Percentiles rank a stretch among this genome's conserved stretches.
phyloP scores from a whole-genome alignment of 2,888 invertebrate genomes.

The Dryococelus australis region DNA sequence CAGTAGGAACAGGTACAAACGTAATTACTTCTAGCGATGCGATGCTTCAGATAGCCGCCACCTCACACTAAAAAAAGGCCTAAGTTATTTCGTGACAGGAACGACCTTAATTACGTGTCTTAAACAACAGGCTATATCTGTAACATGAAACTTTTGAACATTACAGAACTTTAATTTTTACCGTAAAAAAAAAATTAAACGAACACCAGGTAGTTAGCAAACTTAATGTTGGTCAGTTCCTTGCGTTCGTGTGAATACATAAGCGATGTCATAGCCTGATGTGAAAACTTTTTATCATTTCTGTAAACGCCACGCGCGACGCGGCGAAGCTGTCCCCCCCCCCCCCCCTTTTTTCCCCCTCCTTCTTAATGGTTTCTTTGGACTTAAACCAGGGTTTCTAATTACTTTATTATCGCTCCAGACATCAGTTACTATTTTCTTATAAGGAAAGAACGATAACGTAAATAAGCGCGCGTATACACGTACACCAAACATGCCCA shows the following conservation, averaged over 20 bases:
- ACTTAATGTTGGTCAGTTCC: not conserved
- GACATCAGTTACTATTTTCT: conserved; percentile 38
- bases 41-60: too few species aligned
- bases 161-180: not conserved
- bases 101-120: not conserved
- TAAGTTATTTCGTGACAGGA: not conserved
- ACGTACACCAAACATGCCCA: conserved; percentile 24
- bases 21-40: too few species aligned
- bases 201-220: not conserved
- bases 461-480: not conserved
- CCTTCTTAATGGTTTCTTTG: not conserved
- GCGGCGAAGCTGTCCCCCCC: too few species aligned
- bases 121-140: not conserved
- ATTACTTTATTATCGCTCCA: conserved; percentile 37
- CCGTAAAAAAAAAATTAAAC: not conserved
- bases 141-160: not conserved
- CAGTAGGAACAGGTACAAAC: too few species aligned
- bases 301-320: too few species aligned
- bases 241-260: not conserved
- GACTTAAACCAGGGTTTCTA: conserved; percentile 21
- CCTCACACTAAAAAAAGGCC: not conserved
- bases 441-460: not conserved
- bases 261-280: not conserved
- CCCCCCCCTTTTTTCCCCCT: not conserved
- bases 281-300: not conserved